Percentiles rank a stretch among this genome's conserved stretches.
Conservation (phyloP, 2,888 invertebrate genomes). For the Nowickia ferox region DNA sequence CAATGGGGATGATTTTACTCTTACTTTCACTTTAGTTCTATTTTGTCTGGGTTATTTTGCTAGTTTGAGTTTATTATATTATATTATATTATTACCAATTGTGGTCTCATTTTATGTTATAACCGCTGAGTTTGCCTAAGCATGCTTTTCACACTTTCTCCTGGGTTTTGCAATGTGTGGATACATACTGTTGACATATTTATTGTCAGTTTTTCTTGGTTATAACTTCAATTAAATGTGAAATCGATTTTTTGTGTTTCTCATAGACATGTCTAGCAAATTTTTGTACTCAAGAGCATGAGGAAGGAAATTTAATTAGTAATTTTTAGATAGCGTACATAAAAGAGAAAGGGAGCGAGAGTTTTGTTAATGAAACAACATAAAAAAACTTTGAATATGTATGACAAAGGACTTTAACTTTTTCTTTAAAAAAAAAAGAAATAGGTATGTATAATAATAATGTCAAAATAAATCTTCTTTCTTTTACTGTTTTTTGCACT, state of each 20-base stretch:
- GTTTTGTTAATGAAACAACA: background rate
- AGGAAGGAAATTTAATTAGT: conserved; percentile 53
- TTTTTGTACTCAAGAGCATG: conserved; percentile 2
- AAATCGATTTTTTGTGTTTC: conserved; percentile 54
- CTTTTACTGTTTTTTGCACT: background rate
- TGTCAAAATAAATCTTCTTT: background rate
- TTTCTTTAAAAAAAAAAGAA: background rate
- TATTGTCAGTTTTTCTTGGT: conserved; percentile 47
- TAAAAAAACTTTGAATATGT: background rate
- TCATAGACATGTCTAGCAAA: conserved; percentile 56
- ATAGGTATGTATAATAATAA: background rate
- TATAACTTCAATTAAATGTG: conserved; percentile 47
- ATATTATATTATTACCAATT: conserved; percentile 55
- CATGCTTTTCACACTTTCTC: conserved; percentile 33
- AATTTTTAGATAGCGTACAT: background rate
- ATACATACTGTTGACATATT: conserved; percentile 63
- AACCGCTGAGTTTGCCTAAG: background rate
- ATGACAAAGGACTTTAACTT: background rate
- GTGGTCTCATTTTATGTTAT: conserved; percentile 59
- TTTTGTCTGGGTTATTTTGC: too few relatives aligned
- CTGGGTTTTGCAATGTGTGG: conserved; percentile 20
- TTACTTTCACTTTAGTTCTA: conserved; percentile 26
- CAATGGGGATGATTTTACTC: conserved; percentile 41
- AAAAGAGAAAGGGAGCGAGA: background rate
- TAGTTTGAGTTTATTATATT: too few relatives aligned